Conservation (phyloP, 1,140 invertebrate species). For the Scylla paramamosain region DNA sequence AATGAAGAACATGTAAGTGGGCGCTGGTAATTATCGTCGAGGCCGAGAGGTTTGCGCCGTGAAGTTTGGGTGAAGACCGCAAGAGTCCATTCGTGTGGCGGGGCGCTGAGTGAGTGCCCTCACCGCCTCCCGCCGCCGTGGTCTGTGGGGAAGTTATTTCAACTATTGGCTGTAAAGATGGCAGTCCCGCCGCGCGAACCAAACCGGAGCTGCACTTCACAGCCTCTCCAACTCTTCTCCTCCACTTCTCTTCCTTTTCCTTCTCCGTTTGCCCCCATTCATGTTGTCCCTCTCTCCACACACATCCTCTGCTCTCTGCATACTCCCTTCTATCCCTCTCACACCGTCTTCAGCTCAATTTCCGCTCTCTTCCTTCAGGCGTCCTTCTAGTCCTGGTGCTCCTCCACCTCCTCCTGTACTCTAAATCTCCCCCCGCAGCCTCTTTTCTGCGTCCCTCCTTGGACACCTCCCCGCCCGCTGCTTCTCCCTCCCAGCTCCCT, state of each 20-base stretch:
- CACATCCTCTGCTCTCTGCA: background rate
- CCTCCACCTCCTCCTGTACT: background rate
- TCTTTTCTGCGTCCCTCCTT: background rate
- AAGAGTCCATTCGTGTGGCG: too few relatives aligned
- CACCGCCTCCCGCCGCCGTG: background rate
- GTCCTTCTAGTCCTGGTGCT: background rate
- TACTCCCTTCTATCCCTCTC: background rate
- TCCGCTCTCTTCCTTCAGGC: background rate
- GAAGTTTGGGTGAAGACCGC: too few relatives aligned
- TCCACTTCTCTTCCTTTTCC: background rate
- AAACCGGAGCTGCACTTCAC: background rate
- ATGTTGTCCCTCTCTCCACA: background rate
- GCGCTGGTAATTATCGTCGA: too few relatives aligned
- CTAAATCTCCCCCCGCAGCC: background rate
- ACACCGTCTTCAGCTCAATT: background rate
- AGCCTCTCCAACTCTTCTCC: background rate
- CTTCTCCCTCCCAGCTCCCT: background rate
- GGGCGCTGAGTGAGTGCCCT: too few relatives aligned
- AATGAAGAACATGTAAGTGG: too few relatives aligned
- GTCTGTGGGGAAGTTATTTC: background rate
- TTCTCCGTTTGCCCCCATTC: background rate
- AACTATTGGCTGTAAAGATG: background rate
- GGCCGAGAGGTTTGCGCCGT: too few relatives aligned
- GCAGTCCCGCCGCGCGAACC: background rate
- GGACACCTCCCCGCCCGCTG: background rate